Base-by-base conservation (phyloP, 2,888 invertebrate genomes). In the Axea sp. region DNA sequence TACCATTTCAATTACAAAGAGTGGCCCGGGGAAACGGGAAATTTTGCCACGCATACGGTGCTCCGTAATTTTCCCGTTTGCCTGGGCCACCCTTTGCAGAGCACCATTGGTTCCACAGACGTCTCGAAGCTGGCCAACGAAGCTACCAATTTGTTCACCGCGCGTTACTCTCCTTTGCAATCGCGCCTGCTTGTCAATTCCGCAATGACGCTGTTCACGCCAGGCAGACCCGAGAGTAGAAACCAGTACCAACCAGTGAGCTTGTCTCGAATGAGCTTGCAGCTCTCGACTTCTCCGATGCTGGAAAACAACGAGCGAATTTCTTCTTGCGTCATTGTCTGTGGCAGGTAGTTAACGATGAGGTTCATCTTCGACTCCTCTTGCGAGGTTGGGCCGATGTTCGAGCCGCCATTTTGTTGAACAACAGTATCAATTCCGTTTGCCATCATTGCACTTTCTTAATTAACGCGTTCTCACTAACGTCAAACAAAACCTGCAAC, bases 291-390 rank as follows among this genome's bases (percentile, higher is more conserved):
- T 88, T 99, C 99, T 65, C 99, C 99, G 86, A 99, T 98, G 88
- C 96, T 97, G 60, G 97, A 96, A 90, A 99, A 99, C 57, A 99
- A 91, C 64, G 97, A 96, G 76, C 98, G 92, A 78, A 99, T 99
- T 89, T 99, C 99, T 89, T 99, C 99, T 90, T 99, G 99, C 62
- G 97, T 97, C 99, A 99, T 99, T 82, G 96, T 98, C 91, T 99
- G 99, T 75, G 99, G 99, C 89, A 99, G 92, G 89, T 99, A 99
- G 91, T 99, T 99, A 86, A 99, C 99, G 89, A 99, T 99, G 81
- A 99, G 93, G 90, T 99, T 99, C 82, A 99, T 99, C 91, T 97
- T 96, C 84, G 96, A 96, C 90, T 97, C 97, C 89, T 95, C 95
- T 78, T 87, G 87, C 73, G 87, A 86, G 73, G 86, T 84, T 85